Evolutionary conservation across 2,113 vertebrate species (phyloP).

Genomic region (Eleginops maclovinus): DNA sequence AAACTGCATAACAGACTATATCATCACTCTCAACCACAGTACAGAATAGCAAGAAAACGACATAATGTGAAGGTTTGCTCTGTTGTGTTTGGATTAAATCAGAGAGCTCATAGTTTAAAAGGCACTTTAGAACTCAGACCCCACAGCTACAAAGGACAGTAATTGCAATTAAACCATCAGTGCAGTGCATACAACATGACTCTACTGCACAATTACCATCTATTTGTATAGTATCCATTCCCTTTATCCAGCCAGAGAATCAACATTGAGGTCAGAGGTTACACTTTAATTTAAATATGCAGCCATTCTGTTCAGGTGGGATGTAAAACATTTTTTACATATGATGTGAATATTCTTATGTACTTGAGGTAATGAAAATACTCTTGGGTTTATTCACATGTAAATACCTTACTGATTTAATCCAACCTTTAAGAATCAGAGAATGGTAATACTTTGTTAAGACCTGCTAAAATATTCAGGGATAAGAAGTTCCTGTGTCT

Average conservation of each 20-base stretch:
- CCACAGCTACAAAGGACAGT: slow-evolving; percentile 52
- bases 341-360: not conserved
- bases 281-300: slow-evolving; percentile 29
- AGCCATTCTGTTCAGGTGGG: slow-evolving; percentile 17
- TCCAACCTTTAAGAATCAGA: not conserved
- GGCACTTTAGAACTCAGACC: slow-evolving; percentile 71
- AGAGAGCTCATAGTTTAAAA: slow-evolving; percentile 58
- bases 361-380: slow-evolving; percentile 26
- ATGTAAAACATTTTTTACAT: slow-evolving; percentile 15
- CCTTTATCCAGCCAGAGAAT: slow-evolving; percentile 39
- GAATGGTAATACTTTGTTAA: not conserved
- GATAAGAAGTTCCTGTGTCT: not conserved
- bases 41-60: slow-evolving; percentile 31
- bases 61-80: slow-evolving; percentile 26
- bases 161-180: slow-evolving; percentile 17
- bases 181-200: slow-evolving; percentile 7
- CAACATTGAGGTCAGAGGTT: slow-evolving; percentile 57
- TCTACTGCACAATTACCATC: slow-evolving; percentile 1
- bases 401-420: not conserved
- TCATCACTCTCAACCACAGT: slow-evolving; percentile 35
- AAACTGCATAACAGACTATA: slow-evolving; percentile 38
- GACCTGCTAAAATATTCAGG: not conserved
- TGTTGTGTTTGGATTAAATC: slow-evolving; percentile 44
- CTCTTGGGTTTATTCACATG: not conserved
- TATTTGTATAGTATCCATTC: slow-evolving; percentile 19